Conservation (phyloP, 2,113 vertebrate species). For the Lanius ludovicianus region DNA sequence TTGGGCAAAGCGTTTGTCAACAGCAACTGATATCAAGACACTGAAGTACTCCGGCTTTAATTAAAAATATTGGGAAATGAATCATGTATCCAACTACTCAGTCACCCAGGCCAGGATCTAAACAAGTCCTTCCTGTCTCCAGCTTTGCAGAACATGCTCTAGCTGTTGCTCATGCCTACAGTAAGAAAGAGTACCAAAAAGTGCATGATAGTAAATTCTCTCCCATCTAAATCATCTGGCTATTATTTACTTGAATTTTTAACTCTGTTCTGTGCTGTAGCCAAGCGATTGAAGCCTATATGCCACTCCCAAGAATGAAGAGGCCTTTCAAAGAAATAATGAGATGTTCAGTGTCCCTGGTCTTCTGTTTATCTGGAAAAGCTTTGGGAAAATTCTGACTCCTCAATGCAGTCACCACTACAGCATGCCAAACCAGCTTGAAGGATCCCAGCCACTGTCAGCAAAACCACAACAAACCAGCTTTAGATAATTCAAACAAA, state of each 20-base stretch:
- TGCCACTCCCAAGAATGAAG: background rate
- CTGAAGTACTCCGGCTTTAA: background rate
- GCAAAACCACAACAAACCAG: constrained; percentile 25
- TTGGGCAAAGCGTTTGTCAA: background rate
- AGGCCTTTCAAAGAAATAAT: background rate
- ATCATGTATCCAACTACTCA: background rate
- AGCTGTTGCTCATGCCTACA: background rate
- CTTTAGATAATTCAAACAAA: constrained; percentile 35
- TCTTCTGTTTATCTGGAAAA: constrained; percentile 7
- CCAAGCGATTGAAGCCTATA: background rate
- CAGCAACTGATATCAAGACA: background rate
- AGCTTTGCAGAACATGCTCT: background rate
- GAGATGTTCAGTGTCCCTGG: background rate
- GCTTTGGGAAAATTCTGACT: constrained; percentile 43
- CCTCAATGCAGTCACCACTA: background rate
- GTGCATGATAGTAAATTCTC: background rate
- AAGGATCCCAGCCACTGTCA: constrained; percentile 41
- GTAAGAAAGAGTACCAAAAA: background rate
- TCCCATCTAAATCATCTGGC: background rate
- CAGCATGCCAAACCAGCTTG: constrained; percentile 16
- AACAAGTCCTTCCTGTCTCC: constrained; percentile 30
- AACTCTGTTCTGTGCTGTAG: background rate
- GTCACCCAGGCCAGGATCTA: background rate
- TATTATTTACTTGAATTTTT: background rate
- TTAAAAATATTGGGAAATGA: background rate